These are phyloP conservation scores for Drosophila melanica DNA, from an alignment of 1,140 invertebrate species.

Conservation along the genomic window DNA sequence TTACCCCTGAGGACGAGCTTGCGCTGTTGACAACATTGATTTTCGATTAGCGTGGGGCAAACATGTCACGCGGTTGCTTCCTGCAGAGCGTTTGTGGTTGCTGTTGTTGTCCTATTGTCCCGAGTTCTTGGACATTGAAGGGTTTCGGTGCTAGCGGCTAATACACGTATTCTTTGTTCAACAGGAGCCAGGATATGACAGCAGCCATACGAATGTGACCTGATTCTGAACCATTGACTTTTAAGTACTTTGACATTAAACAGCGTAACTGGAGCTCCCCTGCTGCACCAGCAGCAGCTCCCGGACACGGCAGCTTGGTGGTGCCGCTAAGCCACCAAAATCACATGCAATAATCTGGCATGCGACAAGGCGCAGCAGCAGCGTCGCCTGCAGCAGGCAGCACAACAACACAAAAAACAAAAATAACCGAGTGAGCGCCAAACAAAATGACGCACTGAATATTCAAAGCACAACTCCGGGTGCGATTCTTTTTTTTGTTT, in stretches of 20 bases:
- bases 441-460: constrained; percentile 75
- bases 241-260: constrained; percentile 56
- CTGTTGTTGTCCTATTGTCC: neutral
- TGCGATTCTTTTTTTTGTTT: constrained; percentile 37
- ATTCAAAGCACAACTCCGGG: constrained; percentile 75
- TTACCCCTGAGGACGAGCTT: constrained; percentile 1
- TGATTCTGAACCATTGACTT: constrained; percentile 72
- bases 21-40: constrained; percentile 61
- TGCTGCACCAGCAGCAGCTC: too few species aligned
- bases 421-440: constrained; percentile 23
- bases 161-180: constrained; percentile 38
- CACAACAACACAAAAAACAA: constrained; percentile 27
- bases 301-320: neutral
- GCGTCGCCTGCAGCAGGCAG: constrained; percentile 35
- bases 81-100: constrained; percentile 26
- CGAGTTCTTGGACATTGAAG: constrained; percentile 32
- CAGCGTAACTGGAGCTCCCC: neutral
- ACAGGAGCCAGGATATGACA: constrained; percentile 32
- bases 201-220: constrained; percentile 63
- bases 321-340: constrained; percentile 37
- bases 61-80: constrained; percentile 33
- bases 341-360: constrained; percentile 72
- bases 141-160: constrained; percentile 49
- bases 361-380: constrained; percentile 47
- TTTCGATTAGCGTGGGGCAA: constrained; percentile 66